A percentile compares a stretch with the other conserved stretches of the same genome.
These are phyloP conservation scores for Girardinichthys multiradiatus DNA, from an alignment of 2,113 vertebrate species.

Conservation along the genomic window DNA sequence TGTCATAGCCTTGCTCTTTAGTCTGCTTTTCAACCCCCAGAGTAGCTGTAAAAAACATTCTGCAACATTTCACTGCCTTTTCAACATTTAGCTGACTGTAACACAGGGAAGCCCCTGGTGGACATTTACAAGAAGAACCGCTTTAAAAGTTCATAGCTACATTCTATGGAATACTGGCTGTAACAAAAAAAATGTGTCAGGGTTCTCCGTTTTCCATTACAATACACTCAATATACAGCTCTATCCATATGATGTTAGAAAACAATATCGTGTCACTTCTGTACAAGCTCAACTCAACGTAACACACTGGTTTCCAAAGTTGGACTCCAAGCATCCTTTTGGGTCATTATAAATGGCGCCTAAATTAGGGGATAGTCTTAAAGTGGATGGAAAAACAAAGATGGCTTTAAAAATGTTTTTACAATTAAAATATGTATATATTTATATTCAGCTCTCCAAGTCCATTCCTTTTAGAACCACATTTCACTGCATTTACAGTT, in stretches of 20 bases:
- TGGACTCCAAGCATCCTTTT: too few relatives aligned
- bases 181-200: not conserved
- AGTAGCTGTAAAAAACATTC: constrained; percentile 28
- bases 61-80: constrained; percentile 13
- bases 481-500: too few relatives aligned
- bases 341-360: too few relatives aligned
- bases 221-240: not conserved
- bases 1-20: constrained; percentile 1
- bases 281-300: too few relatives aligned
- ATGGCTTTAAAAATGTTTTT: too few relatives aligned
- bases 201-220: not conserved
- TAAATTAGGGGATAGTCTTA: too few relatives aligned
- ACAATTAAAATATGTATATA: too few relatives aligned
- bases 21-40: constrained; percentile 1
- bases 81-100: not conserved
- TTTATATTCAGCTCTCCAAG: too few relatives aligned
- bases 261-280: not conserved
- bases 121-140: constrained; percentile 3
- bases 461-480: too few relatives aligned
- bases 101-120: not conserved
- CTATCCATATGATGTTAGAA: not conserved
- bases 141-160: not conserved
- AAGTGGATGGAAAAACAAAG: too few relatives aligned
- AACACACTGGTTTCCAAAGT: too few relatives aligned
- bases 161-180: not conserved